Conservation (phyloP, 1,140 invertebrate species). For the Dufourea novaeangliae region DNA sequence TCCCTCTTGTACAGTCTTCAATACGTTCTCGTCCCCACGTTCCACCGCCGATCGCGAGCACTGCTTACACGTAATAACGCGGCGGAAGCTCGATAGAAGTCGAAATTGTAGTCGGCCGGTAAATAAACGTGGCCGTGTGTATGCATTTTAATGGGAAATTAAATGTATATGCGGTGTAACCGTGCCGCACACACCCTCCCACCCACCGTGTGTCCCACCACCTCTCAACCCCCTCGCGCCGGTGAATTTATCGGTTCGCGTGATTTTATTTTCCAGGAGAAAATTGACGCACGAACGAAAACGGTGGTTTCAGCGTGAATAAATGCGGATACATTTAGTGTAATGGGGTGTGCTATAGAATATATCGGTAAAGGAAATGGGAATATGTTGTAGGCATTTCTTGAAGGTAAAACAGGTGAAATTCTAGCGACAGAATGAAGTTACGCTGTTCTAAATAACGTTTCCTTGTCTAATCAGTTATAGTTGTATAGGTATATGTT, state of each 20-base stretch:
- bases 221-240: not conserved
- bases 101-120: constrained; percentile 11
- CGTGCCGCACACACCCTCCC: not conserved
- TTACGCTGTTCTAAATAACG: too few relatives aligned
- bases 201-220: too few relatives aligned
- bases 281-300: not conserved
- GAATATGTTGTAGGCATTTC: not conserved
- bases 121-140: constrained; percentile 14
- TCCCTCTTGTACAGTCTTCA: not conserved
- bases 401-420: not conserved
- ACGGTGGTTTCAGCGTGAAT: not conserved
- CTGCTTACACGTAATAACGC: constrained; percentile 7
- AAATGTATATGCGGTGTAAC: constrained; percentile 8
- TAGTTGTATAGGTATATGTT: too few relatives aligned
- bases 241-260: constrained; percentile 1
- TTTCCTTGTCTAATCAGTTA: too few relatives aligned
- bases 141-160: constrained; percentile 20
- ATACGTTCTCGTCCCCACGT: constrained; percentile 7
- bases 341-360: not conserved
- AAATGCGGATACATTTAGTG: not conserved
- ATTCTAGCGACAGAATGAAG: too few relatives aligned
- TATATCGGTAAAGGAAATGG: not conserved
- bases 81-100: not conserved
- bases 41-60: not conserved
- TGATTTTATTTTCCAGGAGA: constrained; percentile 1